A percentile compares a stretch with the other conserved stretches of the same genome.
Conservation (phyloP, 2,888 invertebrate genomes). For the Cenopis cana region DNA sequence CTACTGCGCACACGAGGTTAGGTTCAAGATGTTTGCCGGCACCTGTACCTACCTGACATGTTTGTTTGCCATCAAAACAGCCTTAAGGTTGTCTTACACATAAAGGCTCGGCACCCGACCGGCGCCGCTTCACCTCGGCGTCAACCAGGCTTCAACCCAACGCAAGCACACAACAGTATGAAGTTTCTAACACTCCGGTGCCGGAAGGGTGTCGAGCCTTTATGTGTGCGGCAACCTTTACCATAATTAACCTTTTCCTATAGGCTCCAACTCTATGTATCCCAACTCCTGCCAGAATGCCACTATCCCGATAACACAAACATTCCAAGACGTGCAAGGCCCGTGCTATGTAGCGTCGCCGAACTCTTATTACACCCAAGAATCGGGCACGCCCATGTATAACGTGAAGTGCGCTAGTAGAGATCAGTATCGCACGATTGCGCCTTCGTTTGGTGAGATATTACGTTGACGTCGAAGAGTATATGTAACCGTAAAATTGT, state of each 20-base stretch:
- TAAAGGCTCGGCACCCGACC: no score
- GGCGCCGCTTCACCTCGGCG: no score
- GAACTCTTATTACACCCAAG: neutral
- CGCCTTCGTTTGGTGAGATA: conserved; percentile 65
- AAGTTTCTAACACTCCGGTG: no score
- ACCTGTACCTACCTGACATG: no score
- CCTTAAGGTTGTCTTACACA: no score
- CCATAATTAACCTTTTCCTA: conserved; percentile 46
- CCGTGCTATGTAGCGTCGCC: conserved; percentile 21
- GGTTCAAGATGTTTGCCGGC: no score
- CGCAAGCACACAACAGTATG: no score
- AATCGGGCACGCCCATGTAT: conserved; percentile 11
- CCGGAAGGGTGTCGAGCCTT: no score
- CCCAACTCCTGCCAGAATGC: conserved; percentile 51
- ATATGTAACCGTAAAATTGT: no score
- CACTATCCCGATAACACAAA: conserved; percentile 66
- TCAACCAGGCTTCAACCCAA: no score
- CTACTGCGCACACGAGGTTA: no score
- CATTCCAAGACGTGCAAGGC: conserved; percentile 63
- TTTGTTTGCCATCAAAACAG: no score
- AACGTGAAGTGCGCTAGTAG: conserved; percentile 59
- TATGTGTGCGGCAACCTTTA: neutral
- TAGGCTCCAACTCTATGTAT: conserved; percentile 47
- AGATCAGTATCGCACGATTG: conserved; percentile 65
- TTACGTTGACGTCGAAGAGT: neutral